Evolutionary conservation across 2,888 invertebrate genomes (phyloP), one percentile per base, ranked within the genome.

Genomic region (Philopedon plagiatum): DNA sequence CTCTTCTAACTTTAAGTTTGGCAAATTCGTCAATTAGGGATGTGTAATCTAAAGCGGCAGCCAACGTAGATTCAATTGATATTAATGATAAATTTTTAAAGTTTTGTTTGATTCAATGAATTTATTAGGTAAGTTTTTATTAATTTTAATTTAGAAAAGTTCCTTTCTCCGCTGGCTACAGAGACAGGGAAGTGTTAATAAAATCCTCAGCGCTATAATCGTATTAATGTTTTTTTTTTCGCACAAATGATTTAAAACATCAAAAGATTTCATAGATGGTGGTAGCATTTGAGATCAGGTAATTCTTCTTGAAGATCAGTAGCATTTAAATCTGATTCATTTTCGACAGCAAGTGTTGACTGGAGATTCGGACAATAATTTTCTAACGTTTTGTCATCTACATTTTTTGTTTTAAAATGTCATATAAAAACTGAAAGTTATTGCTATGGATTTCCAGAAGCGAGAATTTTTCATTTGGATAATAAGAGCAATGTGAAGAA

Each of bases 331-430:
- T 68, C 71, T 34, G 63, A 68, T 51, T 75, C 64, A 72, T 69
- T 72, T 74, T 71, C 66, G 49, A 63, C 71, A 39, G 39, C 71
- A 71, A 66, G 71, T 67, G 64, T 67, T 74, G 67, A 71, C 63
- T 67, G 54, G 58, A 67, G 58, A 60, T 23, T 67, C 1, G 49
- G 46, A 49, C 67, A 74, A 71, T 67, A 62, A 58, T 62, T 74
- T 67, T 74, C 63, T 71, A 74, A 44, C 67, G 21, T 71, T 69
- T 64, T 65, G 61, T 69, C 49, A 58, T 74, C 67, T 67, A 67
- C 66, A 66, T 67, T 37, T 1, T 66, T 58, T 46, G 65, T 56
- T 70, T 74, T 46, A 37, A 60, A 67, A 67, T 67, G 49, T 66
- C 71, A 72, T 63, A 72, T 63, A 67, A 57, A 72, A 72, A 72